A percentile compares a stretch with the other conserved stretches of the same genome.
Evolutionary conservation across 2,797 vertebrate genomes (phyloP).

Genomic region (Hoplostethus atlanticus): DNA sequence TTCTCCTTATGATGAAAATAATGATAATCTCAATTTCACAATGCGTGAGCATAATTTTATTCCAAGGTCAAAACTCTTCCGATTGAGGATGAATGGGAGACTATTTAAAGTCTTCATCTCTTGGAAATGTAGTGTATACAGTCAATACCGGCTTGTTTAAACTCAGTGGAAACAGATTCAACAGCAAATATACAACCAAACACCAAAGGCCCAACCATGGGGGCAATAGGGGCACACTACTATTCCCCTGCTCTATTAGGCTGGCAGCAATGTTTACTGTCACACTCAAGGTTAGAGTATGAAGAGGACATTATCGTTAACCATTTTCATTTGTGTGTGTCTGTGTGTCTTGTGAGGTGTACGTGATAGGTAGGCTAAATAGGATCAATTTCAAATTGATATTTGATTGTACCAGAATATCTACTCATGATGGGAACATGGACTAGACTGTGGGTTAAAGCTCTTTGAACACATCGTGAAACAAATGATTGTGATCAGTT

Average conservation of each 20-base stretch:
- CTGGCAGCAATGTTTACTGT: slow-evolving; percentile 37
- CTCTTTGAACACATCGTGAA: slow-evolving; percentile 26
- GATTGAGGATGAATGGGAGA: not conserved
- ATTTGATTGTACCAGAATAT: not conserved
- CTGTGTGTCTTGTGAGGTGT: slow-evolving; percentile 7
- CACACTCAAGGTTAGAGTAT: slow-evolving; percentile 54
- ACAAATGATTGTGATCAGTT: slow-evolving; percentile 34
- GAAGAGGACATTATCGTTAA: slow-evolving; percentile 7
- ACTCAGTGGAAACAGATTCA: slow-evolving; percentile 51
- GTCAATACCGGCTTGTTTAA: slow-evolving; percentile 55
- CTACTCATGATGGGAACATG: not conserved
- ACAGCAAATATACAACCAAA: slow-evolving; percentile 59
- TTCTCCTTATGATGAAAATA: not conserved
- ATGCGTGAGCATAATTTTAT: not conserved
- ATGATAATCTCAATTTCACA: not conserved
- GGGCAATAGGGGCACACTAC: slow-evolving; percentile 38
- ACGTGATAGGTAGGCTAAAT: not conserved
- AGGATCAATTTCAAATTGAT: not conserved
- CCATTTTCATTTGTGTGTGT: slow-evolving; percentile 15
- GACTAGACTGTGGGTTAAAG: not conserved
- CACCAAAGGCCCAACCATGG: slow-evolving; percentile 40
- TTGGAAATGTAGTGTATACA: slow-evolving; percentile 40
- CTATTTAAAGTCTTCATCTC: slow-evolving; percentile 16
- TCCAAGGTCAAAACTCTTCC: slow-evolving; percentile 12
- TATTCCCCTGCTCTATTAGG: slow-evolving; percentile 34